A percentile compares a stretch with the other conserved stretches of the same genome.
phyloP scores from a whole-genome alignment of 2,113 vertebrate genomes.

The Tiliqua scincoides region DNA sequence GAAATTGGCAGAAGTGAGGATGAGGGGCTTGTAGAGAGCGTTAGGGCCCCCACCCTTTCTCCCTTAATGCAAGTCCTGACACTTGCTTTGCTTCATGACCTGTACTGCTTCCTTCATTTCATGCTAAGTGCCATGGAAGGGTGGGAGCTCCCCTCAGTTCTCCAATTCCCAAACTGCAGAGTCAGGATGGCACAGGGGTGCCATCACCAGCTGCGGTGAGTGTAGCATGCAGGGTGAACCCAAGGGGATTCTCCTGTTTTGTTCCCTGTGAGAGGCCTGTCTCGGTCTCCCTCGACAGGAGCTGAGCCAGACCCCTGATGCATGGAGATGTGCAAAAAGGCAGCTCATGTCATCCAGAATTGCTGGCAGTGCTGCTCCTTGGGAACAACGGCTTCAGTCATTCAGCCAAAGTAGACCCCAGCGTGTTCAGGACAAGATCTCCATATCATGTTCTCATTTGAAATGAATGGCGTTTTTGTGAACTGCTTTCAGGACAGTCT shows the following conservation, averaged over 20 bases:
- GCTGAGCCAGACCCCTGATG: neutral
- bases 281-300: neutral
- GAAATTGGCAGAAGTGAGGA: too few relatives aligned
- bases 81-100: neutral
- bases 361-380: neutral
- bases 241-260: neutral
- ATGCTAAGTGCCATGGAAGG: neutral
- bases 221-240: neutral
- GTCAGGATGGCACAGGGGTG: neutral
- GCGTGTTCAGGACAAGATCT: neutral
- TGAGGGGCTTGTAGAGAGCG: too few relatives aligned
- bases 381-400: neutral
- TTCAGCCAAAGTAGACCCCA: neutral
- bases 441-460: neutral
- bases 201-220: neutral
- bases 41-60: too few relatives aligned
- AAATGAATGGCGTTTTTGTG: slow-evolving; percentile 9
- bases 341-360: neutral
- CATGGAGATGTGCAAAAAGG: rapidly evolving
- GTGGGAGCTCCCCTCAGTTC: neutral
- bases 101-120: neutral
- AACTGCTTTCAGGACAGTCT: neutral
- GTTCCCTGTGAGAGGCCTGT: too few relatives aligned
- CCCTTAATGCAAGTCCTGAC: neutral
- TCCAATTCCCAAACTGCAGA: neutral